These are phyloP conservation scores for Stratiomys singularior DNA, from an alignment of 2,888 invertebrate species.

Conservation along the genomic window DNA sequence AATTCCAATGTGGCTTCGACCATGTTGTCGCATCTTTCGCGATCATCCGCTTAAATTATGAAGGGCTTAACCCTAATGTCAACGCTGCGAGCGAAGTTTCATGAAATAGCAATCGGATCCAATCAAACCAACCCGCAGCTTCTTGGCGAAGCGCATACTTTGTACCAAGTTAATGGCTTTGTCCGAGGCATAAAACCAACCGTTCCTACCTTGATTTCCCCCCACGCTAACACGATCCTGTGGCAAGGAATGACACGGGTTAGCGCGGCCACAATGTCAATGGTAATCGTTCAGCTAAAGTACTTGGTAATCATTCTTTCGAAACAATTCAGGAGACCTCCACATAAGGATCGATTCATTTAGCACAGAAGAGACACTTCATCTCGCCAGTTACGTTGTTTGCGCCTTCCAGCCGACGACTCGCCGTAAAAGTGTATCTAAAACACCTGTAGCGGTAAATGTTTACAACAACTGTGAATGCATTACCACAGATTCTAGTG, in stretches of 20 bases:
- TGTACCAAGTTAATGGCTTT: no score
- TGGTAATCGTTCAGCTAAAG: neutral
- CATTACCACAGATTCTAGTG: slow-evolving; percentile 14
- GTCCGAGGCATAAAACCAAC: no score
- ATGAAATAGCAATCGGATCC: no score
- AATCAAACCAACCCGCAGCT: no score
- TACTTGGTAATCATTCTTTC: neutral
- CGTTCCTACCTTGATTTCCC: no score
- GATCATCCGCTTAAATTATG: no score
- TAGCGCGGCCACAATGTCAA: neutral
- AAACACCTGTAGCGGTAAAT: slow-evolving; percentile 47
- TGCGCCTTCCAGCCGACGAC: slow-evolving; percentile 35
- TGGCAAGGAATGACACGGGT: neutral
- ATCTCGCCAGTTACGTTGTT: slow-evolving; percentile 22
- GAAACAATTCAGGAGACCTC: neutral
- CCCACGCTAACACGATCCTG: no score
- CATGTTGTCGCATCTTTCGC: neutral
- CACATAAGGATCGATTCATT: slow-evolving; percentile 5
- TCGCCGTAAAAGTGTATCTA: slow-evolving; percentile 21
- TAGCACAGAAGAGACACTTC: slow-evolving; percentile 20
- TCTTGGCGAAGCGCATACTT: no score
- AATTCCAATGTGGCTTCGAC: neutral
- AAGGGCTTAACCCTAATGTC: no score
- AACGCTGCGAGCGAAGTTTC: no score
- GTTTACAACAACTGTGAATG: slow-evolving; percentile 41